These are phyloP conservation scores for Emydoidea blandingii DNA, from an alignment of 2,797 vertebrate genomes.

Conservation along the genomic window DNA sequence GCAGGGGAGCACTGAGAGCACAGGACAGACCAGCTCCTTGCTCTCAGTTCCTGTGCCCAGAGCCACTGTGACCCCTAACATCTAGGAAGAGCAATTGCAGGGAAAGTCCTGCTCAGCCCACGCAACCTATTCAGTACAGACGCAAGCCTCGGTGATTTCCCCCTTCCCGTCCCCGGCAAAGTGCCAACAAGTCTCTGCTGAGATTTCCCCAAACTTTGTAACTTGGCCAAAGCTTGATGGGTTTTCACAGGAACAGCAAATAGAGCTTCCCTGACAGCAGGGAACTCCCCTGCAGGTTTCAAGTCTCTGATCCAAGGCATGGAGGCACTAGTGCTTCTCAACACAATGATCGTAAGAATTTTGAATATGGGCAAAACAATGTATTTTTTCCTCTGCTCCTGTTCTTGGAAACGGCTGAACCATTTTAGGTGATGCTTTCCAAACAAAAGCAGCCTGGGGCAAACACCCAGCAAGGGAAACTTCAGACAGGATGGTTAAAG, in stretches of 20 bases:
- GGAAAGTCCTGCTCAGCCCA: background rate
- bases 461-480: background rate
- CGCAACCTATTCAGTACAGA: background rate
- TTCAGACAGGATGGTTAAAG: background rate
- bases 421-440: background rate
- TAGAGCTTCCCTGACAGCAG: background rate
- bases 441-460: background rate
- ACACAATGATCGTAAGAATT: background rate
- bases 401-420: background rate
- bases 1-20: background rate
- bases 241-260: background rate
- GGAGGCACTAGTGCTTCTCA: too few species aligned
- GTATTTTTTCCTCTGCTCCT: background rate
- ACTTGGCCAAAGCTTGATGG: background rate
- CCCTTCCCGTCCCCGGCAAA: rapidly evolving
- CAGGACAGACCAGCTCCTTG: background rate
- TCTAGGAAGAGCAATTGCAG: background rate
- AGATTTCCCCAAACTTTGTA: background rate
- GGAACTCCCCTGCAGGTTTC: too few species aligned
- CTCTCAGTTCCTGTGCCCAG: background rate
- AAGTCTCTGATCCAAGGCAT: too few species aligned
- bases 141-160: background rate
- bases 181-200: background rate
- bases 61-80: background rate
- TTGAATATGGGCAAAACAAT: background rate